phyloP scores from a whole-genome alignment of 2,888 invertebrate genomes.

The Acrocyrtus sp. region DNA sequence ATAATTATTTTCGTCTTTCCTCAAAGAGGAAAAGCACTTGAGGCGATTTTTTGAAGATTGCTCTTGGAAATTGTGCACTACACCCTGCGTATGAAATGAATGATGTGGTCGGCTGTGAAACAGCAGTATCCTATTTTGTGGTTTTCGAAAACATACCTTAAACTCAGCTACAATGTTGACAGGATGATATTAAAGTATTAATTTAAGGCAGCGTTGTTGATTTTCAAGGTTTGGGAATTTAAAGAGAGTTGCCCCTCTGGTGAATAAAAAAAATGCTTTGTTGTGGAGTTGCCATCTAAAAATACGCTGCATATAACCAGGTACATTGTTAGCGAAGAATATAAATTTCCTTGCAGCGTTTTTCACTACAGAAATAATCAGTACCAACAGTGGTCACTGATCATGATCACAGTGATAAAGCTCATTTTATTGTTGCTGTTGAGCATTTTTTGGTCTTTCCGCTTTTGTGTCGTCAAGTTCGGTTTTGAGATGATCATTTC shows the following conservation, averaged over 20 bases:
- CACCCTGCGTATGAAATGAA: background rate
- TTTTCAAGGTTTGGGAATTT: too few relatives aligned
- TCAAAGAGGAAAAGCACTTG: background rate
- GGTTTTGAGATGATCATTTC: slow-evolving; percentile 29
- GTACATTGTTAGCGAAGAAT: too few relatives aligned
- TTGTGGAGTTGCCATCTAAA: too few relatives aligned
- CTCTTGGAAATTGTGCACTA: background rate
- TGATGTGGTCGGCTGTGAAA: background rate
- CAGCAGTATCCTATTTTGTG: too few relatives aligned
- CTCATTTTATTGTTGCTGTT: too few relatives aligned
- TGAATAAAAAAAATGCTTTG: too few relatives aligned
- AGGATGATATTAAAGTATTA: background rate
- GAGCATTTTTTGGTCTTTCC: slow-evolving; percentile 8
- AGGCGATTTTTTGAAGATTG: background rate
- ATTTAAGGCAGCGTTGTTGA: background rate
- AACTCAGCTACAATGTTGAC: too few relatives aligned
- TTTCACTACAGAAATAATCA: background rate
- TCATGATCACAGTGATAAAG: slow-evolving; percentile 26
- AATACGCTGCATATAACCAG: too few relatives aligned
- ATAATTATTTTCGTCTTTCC: slow-evolving; percentile 25
- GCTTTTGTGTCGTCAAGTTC: slow-evolving; percentile 13
- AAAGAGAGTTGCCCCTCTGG: too few relatives aligned
- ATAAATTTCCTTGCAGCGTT: too few relatives aligned
- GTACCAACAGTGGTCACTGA: slow-evolving; percentile 31
- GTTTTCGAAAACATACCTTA: too few relatives aligned